phyloP scores from a whole-genome alignment of 2,888 invertebrate species.

The Phymatocera aterrima region DNA sequence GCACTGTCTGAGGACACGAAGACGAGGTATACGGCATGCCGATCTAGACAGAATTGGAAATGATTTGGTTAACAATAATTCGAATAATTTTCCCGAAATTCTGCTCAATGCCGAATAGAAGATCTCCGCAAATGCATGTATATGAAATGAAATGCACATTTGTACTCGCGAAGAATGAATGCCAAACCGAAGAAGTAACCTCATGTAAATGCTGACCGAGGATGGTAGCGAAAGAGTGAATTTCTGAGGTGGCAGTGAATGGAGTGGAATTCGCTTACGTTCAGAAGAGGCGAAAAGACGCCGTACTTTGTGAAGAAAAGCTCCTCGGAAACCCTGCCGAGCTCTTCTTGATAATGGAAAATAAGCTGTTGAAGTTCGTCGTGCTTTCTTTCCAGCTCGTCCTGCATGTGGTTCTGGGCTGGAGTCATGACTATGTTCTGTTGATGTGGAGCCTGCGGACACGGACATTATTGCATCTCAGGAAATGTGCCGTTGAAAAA shows the following conservation, averaged over 20 bases:
- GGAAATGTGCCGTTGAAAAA: too few species aligned
- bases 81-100: too few species aligned
- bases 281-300: slow-evolving; percentile 75
- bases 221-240: not conserved
- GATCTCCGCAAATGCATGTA: too few species aligned
- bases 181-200: too few species aligned
- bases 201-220: too few species aligned
- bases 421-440: slow-evolving; percentile 77
- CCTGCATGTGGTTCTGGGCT: slow-evolving; percentile 76
- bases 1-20: slow-evolving; percentile 57
- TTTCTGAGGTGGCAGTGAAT: not conserved
- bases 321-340: slow-evolving; percentile 91
- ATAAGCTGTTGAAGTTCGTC: slow-evolving; percentile 91
- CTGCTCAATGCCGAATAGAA: too few species aligned
- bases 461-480: too few species aligned
- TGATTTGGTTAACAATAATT: not conserved
- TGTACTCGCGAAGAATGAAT: too few species aligned
- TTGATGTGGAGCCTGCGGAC: slow-evolving; percentile 64
- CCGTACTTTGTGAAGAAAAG: slow-evolving; percentile 88
- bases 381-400: slow-evolving; percentile 83
- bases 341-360: slow-evolving; percentile 90
- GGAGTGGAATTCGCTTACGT: slow-evolving; percentile 64
- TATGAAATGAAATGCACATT: too few species aligned
- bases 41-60: slow-evolving; percentile 55
- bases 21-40: slow-evolving; percentile 63